phyloP scores from a whole-genome alignment of 2,888 invertebrate species.

The Pollenia labialis region DNA sequence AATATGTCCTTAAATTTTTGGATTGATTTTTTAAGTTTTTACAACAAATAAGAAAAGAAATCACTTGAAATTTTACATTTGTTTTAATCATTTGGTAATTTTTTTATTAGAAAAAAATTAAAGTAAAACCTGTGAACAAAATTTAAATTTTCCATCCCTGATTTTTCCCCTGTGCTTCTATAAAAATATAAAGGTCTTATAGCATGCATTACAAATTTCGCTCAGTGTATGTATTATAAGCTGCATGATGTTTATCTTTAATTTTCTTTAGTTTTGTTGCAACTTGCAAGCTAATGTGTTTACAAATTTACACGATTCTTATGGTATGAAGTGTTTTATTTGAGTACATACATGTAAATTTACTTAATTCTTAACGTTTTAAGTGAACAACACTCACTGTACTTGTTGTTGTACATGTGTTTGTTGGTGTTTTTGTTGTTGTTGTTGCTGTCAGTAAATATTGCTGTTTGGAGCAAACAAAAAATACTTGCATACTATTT shows the following conservation, averaged over 20 bases:
- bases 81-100: too few species aligned
- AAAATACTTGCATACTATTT: background rate
- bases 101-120: too few species aligned
- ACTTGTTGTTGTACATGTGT: background rate
- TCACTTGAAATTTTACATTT: too few species aligned
- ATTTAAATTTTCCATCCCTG: too few species aligned
- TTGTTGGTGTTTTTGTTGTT: slow-evolving; percentile 15
- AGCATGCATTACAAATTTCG: background rate
- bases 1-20: too few species aligned
- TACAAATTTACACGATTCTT: slow-evolving; percentile 63
- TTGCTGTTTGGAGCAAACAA: slow-evolving; percentile 22
- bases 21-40: too few species aligned
- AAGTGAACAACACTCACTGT: slow-evolving; percentile 30
- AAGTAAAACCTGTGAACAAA: too few species aligned
- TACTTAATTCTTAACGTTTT: slow-evolving; percentile 70
- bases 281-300: slow-evolving; percentile 52
- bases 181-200: too few species aligned
- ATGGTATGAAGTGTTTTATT: slow-evolving; percentile 56
- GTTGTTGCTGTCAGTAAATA: slow-evolving; percentile 49
- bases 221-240: slow-evolving; percentile 9
- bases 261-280: slow-evolving; percentile 34
- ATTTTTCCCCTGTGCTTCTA: too few species aligned
- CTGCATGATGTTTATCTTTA: slow-evolving; percentile 20
- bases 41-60: too few species aligned
- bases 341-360: slow-evolving; percentile 68